These are phyloP conservation scores for Penelope pileata DNA, from an alignment of 2,113 vertebrate species.

Conservation along the genomic window DNA sequence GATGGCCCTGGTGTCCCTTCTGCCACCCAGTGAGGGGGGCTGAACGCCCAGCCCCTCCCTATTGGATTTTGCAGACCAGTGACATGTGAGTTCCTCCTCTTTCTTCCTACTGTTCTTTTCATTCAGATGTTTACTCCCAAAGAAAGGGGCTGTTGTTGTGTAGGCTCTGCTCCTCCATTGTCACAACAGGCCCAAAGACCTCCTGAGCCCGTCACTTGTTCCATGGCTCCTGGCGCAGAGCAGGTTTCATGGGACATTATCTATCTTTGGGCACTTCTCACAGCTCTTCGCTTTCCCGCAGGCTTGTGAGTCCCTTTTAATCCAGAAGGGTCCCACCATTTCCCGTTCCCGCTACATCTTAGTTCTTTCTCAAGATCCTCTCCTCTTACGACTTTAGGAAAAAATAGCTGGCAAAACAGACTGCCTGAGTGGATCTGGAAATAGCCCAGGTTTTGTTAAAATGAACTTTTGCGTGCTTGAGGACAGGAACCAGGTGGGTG, in stretches of 20 bases:
- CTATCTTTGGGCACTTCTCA: not conserved
- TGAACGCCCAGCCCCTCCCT: not conserved
- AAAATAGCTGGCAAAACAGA: not conserved
- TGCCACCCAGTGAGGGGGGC: not conserved
- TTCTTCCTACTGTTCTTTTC: not conserved
- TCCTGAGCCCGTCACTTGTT: not conserved
- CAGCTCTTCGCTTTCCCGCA: not conserved
- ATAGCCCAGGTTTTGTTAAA: not conserved
- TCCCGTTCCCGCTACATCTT: too few relatives aligned
- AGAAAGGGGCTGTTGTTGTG: conserved; percentile 20
- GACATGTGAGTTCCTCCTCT: not conserved
- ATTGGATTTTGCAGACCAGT: not conserved
- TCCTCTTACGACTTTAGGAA: not conserved
- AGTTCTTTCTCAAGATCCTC: not conserved
- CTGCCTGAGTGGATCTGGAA: not conserved
- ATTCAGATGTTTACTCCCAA: not conserved
- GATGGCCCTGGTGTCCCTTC: not conserved
- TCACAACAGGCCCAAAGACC: not conserved
- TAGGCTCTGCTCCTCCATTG: not conserved
- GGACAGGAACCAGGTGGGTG: rapidly evolving
- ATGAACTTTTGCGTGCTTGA: not conserved
- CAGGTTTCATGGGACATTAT: not conserved
- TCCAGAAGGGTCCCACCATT: not conserved
- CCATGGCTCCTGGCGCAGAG: not conserved
- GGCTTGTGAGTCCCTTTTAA: not conserved